Evolutionary conservation across 2,113 vertebrate genomes (phyloP), one percentile per base, ranked within the genome.

Genomic region (Epinephelus fuscoguttatus): DNA sequence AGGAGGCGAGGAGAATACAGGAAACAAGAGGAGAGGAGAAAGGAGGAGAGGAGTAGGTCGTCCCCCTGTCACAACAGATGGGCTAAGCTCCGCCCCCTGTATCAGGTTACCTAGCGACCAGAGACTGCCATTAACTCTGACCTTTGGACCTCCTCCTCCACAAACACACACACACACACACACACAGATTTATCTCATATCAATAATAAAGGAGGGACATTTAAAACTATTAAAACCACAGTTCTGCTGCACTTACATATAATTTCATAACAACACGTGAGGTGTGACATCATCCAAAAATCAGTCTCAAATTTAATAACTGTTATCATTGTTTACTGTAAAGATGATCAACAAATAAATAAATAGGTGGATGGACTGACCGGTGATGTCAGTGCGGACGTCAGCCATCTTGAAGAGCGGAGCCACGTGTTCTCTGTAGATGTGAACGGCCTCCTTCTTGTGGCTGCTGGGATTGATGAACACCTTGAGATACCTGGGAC

Each of bases 381-480:
- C 95, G 11, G 96, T 98, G 91, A 99, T 96, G 85, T 99, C 96
- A 0, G 96, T 97, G 86, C 95, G 95, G 88, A 99, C 94, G 87
- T 96, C 97, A 21, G 97, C 97, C 71, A 98, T 96, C 90, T 97
- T 98, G 91, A 99, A 96, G 69, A 99, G 96, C n/a, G 98, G 98
- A 37, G 96, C 97, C 72, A 99, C 97, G 42, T 97, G 94, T 12
- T 97, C 96, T 81, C 95, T 93, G 94, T 99, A 99, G 92, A 98
- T 70, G 42, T 94, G 93, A 19, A 94, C 83, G 1, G 98, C 97
- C 93, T 99, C 97, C 91, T 95, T 98, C 89, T 94, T 97, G 92
- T 99, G 97, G 87, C 98, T 98, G 84, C 88, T 94, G n/a, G 98
- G 97, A 91, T 99, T 99, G 80, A 99, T 96, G 75, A 99, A 95